Percentiles rank a stretch among this genome's conserved stretches.
Conservation (phyloP, 2,888 invertebrate genomes). For the Odontocolon sp. region DNA sequence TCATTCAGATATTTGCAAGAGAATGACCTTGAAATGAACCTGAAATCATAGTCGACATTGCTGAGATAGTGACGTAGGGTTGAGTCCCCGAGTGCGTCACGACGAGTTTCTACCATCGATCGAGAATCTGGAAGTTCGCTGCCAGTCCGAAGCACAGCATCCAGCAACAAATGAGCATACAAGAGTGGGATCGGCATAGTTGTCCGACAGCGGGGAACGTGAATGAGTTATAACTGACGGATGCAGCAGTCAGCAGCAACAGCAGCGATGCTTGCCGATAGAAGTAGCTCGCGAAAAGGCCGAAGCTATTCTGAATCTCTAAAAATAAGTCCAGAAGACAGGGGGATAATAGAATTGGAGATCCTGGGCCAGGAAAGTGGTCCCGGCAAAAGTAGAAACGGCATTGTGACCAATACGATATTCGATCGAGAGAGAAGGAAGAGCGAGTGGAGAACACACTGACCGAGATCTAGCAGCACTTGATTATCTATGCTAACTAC, state of each 20-base stretch:
- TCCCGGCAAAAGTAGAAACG: neutral
- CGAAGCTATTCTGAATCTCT: slow-evolving; percentile 51
- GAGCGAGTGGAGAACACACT: neutral
- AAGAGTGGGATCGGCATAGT: slow-evolving; percentile 14
- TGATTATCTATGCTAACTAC: no score
- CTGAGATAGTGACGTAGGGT: slow-evolving; percentile 14
- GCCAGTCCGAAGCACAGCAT: slow-evolving; percentile 2
- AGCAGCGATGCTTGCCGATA: neutral
- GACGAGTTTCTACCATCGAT: slow-evolving; percentile 48
- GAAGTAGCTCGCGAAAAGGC: neutral
- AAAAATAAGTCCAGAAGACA: slow-evolving; percentile 69
- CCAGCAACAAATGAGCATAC: slow-evolving; percentile 35
- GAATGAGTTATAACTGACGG: slow-evolving; percentile 43
- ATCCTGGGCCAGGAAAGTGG: slow-evolving; percentile 50
- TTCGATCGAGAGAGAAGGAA: neutral
- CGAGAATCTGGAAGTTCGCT: slow-evolving; percentile 31
- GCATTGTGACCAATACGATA: neutral
- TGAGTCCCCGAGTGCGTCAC: slow-evolving; percentile 11
- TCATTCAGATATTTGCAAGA: slow-evolving; percentile 18
- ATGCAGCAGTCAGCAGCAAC: no score
- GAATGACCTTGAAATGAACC: slow-evolving; percentile 40
- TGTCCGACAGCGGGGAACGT: slow-evolving; percentile 17
- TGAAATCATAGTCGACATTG: slow-evolving; percentile 18
- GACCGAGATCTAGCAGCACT: neutral
- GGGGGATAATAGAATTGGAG: slow-evolving; percentile 69